Evolutionary conservation across 2,888 invertebrate species (phyloP).

Genomic region (Thecophora atra): DNA sequence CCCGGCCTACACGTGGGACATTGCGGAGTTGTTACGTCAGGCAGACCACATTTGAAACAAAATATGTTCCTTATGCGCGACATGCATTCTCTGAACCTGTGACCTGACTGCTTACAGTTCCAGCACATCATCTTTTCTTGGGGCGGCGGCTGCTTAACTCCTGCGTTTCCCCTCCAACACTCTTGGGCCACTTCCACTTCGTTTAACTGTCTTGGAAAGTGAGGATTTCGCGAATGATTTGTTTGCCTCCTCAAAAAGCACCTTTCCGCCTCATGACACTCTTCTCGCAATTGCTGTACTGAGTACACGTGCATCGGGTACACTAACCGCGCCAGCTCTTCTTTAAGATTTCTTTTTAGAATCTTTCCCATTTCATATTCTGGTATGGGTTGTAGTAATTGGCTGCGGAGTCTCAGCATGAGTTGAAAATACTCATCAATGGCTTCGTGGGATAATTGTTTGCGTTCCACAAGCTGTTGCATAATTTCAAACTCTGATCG

Average conservation of each 20-base stretch:
- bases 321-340: slow-evolving; percentile 1
- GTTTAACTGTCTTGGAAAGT: too few relatives aligned
- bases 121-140: too few relatives aligned
- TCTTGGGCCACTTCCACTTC: not conserved
- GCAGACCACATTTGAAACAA: slow-evolving; percentile 29
- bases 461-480: not conserved
- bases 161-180: too few relatives aligned
- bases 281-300: slow-evolving; percentile 19
- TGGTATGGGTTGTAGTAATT: not conserved
- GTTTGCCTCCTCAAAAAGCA: not conserved
- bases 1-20: slow-evolving; percentile 23
- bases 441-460: slow-evolving; percentile 15
- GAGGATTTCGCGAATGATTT: too few relatives aligned
- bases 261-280: slow-evolving; percentile 8
- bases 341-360: slow-evolving; percentile 28
- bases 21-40: not conserved
- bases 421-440: slow-evolving; percentile 26
- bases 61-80: slow-evolving; percentile 4
- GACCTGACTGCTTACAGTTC: too few relatives aligned
- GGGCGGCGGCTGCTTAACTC: too few relatives aligned
- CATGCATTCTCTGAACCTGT: too few relatives aligned
- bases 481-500: too few relatives aligned
- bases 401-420: not conserved
- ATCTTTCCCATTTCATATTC: slow-evolving; percentile 20
- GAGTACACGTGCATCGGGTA: slow-evolving; percentile 23